Evolutionary conservation across 2,113 vertebrate species (phyloP).

Genomic region (Triplophysa dalaica): DNA sequence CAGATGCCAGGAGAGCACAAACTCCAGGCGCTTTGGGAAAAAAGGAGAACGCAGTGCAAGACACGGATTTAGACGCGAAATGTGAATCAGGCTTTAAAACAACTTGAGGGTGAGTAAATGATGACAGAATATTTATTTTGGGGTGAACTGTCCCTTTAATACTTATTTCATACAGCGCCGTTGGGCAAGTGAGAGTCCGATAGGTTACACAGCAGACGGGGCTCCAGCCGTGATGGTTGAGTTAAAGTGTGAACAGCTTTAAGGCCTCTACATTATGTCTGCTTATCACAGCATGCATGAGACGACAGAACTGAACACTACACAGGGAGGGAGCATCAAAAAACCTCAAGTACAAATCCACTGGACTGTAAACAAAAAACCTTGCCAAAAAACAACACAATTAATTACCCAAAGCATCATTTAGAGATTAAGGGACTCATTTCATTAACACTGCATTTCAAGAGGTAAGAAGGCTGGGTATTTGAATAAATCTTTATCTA

Average conservation of each 20-base stretch:
- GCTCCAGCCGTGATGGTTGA: neutral
- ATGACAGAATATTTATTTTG: no score
- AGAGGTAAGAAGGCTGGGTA: neutral
- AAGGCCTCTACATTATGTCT: neutral
- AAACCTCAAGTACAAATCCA: conserved; percentile 18
- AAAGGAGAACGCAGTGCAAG: no score
- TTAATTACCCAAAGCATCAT: neutral
- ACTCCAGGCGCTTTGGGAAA: no score
- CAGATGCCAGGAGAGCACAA: no score
- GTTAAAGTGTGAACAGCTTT: neutral
- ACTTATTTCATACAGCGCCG: neutral
- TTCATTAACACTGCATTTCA: neutral
- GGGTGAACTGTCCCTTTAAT: no score
- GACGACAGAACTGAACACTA: conserved; percentile 7
- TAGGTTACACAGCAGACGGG: neutral
- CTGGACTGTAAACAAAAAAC: conserved; percentile 5
- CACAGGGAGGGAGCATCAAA: neutral
- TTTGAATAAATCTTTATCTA: no score
- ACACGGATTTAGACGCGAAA: no score
- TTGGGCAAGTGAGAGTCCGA: neutral
- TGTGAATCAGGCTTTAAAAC: no score
- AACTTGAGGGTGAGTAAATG: no score
- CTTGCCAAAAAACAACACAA: conserved; percentile 9
- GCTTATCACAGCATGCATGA: neutral
- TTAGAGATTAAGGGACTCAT: neutral